A percentile compares a stretch with the other conserved stretches of the same genome.
Conservation (phyloP, 92 coral and sea anemone species). For the Porites cylindrica region DNA sequence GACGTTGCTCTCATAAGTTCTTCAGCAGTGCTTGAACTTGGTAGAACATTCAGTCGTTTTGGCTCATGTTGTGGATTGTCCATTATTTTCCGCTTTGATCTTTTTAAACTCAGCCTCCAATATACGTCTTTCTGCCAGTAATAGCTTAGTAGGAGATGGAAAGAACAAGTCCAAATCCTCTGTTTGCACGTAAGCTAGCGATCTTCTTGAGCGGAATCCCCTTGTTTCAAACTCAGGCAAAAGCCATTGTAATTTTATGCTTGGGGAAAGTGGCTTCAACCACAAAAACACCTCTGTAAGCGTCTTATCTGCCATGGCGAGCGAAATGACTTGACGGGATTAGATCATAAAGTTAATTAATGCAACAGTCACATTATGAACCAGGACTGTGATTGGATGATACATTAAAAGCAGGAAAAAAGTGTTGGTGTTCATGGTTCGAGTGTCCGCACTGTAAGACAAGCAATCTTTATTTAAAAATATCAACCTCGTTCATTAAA, state of each 20-base stretch:
- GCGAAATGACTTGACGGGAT: not conserved
- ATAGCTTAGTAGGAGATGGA: constrained; percentile 49
- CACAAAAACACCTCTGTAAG: not conserved
- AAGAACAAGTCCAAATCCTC: constrained; percentile 61
- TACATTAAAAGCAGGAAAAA: constrained; percentile 11
- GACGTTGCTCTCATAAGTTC: not conserved
- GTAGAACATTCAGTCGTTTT: constrained; percentile 27
- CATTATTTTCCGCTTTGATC: constrained; percentile 6
- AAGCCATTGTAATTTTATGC: not conserved
- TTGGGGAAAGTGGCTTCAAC: no score
- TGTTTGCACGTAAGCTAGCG: constrained; percentile 38
- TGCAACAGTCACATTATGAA: not conserved
- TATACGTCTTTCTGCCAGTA: constrained; percentile 41
- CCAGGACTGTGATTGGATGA: constrained; percentile 7
- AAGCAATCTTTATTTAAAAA: no score
- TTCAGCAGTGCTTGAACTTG: constrained; percentile 21
- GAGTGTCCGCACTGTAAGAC: constrained; percentile 11
- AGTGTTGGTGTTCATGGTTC: not conserved
- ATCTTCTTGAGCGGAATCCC: constrained; percentile 53
- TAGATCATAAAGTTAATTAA: not conserved
- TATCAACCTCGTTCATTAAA: no score
- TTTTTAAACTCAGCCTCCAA: constrained; percentile 43
- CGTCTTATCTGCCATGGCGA: not conserved
- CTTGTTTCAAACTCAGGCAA: constrained; percentile 41
- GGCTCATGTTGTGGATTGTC: constrained; percentile 22